Evolutionary conservation across 2,797 vertebrate genomes (phyloP).

Genomic region (Bradypus variegatus): DNA sequence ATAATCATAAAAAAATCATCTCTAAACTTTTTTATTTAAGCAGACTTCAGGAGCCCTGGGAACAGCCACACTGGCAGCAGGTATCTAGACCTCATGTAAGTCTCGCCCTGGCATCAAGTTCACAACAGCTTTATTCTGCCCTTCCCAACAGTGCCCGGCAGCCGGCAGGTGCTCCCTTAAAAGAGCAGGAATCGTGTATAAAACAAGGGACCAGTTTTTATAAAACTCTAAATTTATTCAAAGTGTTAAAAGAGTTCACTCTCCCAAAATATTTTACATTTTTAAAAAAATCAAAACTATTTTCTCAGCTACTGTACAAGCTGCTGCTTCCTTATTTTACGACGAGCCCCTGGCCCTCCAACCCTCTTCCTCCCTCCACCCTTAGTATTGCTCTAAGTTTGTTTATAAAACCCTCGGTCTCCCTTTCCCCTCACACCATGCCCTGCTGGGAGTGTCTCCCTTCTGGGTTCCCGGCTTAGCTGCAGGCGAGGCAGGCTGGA

Average conservation of each 20-base stretch:
- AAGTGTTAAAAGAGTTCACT: conserved; percentile 71
- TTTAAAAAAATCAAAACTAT: conserved; percentile 51
- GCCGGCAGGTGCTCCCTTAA: neutral
- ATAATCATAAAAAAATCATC: no score
- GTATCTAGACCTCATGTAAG: neutral
- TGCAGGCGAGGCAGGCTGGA: neutral
- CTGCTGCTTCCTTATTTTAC: neutral
- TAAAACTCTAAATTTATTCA: conserved; percentile 74
- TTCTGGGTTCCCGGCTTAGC: neutral
- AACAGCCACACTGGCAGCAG: neutral
- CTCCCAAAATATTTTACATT: conserved; percentile 70
- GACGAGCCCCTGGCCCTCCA: conserved; percentile 24
- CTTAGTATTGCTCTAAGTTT: conserved; percentile 50
- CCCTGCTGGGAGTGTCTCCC: neutral
- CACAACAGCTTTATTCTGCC: neutral
- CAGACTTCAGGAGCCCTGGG: neutral
- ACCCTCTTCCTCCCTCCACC: neutral
- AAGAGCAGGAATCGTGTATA: conserved; percentile 10
- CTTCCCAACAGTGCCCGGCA: neutral
- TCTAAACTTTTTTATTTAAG: neutral
- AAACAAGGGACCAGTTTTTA: conserved; percentile 53
- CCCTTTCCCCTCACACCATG: neutral
- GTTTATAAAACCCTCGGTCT: conserved; percentile 25
- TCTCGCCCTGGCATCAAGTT: neutral
- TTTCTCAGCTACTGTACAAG: conserved; percentile 35